Evolutionary conservation across 1,140 invertebrate species (phyloP).

Genomic region (Eriocheir sinensis): DNA sequence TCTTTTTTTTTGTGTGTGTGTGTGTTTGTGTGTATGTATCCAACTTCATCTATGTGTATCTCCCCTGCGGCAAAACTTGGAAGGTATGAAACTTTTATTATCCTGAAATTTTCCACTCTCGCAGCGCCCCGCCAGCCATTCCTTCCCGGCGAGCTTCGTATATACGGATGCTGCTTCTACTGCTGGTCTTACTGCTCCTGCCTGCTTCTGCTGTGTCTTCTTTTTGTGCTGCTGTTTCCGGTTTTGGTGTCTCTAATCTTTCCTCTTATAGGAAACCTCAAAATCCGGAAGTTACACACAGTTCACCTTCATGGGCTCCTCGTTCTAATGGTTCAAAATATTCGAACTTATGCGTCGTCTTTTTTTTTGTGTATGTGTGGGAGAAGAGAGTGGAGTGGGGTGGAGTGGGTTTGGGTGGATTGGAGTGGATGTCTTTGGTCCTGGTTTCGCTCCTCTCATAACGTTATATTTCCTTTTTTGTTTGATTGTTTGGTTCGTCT

Average conservation of each 20-base stretch:
- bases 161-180: too few species aligned
- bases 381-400: neutral
- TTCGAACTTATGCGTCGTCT: neutral
- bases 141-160: neutral
- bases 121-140: neutral
- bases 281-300: too few species aligned
- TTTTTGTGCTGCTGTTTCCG: too few species aligned
- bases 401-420: neutral
- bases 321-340: neutral
- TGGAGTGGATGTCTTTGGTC: neutral
- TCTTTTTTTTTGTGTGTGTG: too few species aligned
- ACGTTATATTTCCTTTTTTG: too few species aligned
- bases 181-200: too few species aligned
- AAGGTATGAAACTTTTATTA: neutral
- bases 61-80: neutral
- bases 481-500: neutral
- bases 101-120: conserved; percentile 2
- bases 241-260: neutral
- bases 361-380: neutral
- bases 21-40: too few species aligned
- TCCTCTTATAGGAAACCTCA: neutral
- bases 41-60: conserved; percentile 25
- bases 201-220: too few species aligned
- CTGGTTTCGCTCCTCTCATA: neutral
- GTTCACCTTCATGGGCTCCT: too few species aligned